These are phyloP conservation scores for Phymastichus coffea DNA, from an alignment of 1,140 invertebrate genomes.

Conservation along the genomic window DNA sequence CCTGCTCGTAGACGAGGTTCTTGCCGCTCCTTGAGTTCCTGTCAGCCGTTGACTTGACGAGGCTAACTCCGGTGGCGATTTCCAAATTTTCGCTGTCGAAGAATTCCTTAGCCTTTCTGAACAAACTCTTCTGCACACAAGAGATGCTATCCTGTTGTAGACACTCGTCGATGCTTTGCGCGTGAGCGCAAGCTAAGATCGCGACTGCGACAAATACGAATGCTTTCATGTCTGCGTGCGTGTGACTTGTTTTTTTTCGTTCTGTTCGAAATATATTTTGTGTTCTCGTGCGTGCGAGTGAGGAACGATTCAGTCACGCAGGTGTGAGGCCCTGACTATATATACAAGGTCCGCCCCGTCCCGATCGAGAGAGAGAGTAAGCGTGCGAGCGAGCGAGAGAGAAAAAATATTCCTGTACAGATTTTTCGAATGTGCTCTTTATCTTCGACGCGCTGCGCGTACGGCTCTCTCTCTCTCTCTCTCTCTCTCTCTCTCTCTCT, in stretches of 20 bases:
- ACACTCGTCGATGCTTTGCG: conserved; percentile 57
- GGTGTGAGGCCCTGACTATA: conserved; percentile 24
- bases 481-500: too few species aligned
- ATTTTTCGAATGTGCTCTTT: conserved; percentile 19
- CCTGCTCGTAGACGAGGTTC: conserved; percentile 52
- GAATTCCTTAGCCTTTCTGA: conserved; percentile 62
- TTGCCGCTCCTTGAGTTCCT: conserved; percentile 45
- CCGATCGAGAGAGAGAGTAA: not conserved
- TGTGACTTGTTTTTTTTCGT: conserved; percentile 1
- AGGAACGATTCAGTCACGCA: conserved; percentile 18
- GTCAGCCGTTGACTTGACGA: conserved; percentile 56
- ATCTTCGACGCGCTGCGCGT: too few species aligned
- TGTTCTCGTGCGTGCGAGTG: conserved; percentile 22
- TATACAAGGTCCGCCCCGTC: too few species aligned
- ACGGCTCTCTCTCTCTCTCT: too few species aligned
- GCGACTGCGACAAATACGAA: conserved; percentile 32
- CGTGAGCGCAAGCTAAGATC: conserved; percentile 36
- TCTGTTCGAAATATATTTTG: too few species aligned
- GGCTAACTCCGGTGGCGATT: conserved; percentile 59
- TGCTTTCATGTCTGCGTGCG: not conserved
- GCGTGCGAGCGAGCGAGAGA: conserved; percentile 4
- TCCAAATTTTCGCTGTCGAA: conserved; percentile 63
- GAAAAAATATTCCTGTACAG: conserved; percentile 2
- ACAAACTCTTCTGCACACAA: conserved; percentile 64
- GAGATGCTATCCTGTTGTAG: conserved; percentile 66